Evolutionary conservation across 2,797 vertebrate species (phyloP), one percentile per base, ranked within the genome.

Genomic region (Mus caroli): DNA sequence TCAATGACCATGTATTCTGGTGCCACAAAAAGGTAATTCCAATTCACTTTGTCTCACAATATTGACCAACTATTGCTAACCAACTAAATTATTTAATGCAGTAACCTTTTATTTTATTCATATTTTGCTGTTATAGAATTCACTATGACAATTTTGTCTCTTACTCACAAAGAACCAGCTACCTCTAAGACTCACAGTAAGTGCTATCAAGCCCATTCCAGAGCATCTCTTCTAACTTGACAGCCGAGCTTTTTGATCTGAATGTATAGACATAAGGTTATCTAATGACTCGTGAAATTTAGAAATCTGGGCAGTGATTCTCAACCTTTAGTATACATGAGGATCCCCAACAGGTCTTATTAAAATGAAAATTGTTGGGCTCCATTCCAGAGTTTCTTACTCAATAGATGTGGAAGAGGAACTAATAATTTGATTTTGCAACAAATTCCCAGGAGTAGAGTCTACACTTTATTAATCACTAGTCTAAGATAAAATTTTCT

Each of bases 351-450:
- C 6, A 75, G 46, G 8, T 11, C 7, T 84, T 95, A 11, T 88
- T 92, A 90, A 95, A 95, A 87, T 91, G 58, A 76, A 90, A 60
- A 85, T 37, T 83, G 2, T 52, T 9, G 2, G 40, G 3, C 31
- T 43, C 24, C 20, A 26, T 46, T 86, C 60, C 31, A 94, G 56
- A 37, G 4, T 52, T 93, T 80, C 19, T 80, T 40, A 95, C 10
- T 93, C 2, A 52, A 46, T 73, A 91, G 22, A 24, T 62, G 24
- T 77, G 40, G 24, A 22, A 73, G 40, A 6, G 17, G 8, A 10
- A 54, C 13, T 84, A 11, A 50, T 90, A 73, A 89, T 67, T 54
- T 96, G n/a, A 34, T 50, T 96, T 94, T 96, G 11, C 10, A 92
- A 31, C 40, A 93, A 69, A 22, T 87, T 90, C 14, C 10, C n/a